Evolutionary conservation across 1,140 invertebrate genomes (phyloP).

Genomic region (Drosophila persimilis): DNA sequence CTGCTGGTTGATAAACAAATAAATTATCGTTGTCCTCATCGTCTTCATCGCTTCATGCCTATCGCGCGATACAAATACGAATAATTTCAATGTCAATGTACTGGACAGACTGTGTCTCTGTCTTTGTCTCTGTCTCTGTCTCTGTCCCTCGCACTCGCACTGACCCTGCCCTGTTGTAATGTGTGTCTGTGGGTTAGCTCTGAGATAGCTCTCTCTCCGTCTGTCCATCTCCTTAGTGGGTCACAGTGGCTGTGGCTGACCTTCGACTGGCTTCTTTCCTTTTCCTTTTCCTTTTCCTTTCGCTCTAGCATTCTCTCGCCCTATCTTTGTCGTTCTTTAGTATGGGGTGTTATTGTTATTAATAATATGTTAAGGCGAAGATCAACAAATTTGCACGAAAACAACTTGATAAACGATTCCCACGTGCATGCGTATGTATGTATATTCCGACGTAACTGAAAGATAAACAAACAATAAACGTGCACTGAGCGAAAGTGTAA

Average conservation of each 20-base stretch:
- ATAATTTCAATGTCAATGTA: constrained; percentile 41
- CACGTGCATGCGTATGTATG: not conserved
- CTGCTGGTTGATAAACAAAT: constrained; percentile 42
- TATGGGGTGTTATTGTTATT: too few species aligned
- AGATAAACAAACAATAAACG: constrained; percentile 23
- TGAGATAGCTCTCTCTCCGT: too few species aligned
- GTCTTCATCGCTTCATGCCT: not conserved
- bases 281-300: too few species aligned
- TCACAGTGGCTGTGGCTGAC: too few species aligned
- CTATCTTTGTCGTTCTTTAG: too few species aligned
- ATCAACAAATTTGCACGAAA: constrained; percentile 20
- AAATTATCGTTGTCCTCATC: constrained; percentile 33
- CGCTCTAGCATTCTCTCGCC: too few species aligned
- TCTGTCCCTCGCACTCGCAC: constrained; percentile 15
- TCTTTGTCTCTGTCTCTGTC: not conserved
- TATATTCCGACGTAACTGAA: constrained; percentile 1
- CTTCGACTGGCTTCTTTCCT: too few species aligned
- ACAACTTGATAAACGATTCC: constrained; percentile 39
- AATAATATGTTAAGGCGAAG: not conserved
- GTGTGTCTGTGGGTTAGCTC: constrained; percentile 10
- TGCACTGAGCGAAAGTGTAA: constrained; percentile 22
- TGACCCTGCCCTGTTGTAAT: constrained; percentile 22
- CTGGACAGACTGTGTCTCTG: not conserved
- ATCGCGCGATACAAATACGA: not conserved
- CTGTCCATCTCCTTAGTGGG: too few species aligned